phyloP scores from a whole-genome alignment of 2,113 vertebrate species.

The Solenodon paradoxus region DNA sequence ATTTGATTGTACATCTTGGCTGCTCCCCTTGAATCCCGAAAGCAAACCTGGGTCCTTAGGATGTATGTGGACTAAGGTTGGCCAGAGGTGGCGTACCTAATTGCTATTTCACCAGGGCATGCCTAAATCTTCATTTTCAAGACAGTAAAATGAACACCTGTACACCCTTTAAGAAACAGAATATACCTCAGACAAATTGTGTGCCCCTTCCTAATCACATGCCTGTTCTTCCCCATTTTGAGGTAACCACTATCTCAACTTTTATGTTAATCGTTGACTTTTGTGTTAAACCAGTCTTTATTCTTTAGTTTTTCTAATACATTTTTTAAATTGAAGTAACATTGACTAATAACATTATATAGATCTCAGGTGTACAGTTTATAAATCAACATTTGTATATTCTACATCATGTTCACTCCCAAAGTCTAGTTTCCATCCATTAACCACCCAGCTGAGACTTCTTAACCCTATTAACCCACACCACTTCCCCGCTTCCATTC shows the following conservation, averaged over 20 bases:
- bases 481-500: not conserved
- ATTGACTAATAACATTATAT: not conserved
- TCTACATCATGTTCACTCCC: not conserved
- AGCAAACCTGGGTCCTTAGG: too few species aligned
- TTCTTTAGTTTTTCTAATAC: too few species aligned
- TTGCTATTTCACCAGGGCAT: too few species aligned
- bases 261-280: not conserved
- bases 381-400: not conserved
- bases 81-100: too few species aligned
- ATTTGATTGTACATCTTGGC: too few species aligned
- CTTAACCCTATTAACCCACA: not conserved
- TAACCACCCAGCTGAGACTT: not conserved
- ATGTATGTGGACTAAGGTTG: too few species aligned
- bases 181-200: not conserved
- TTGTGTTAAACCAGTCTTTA: not conserved
- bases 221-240: not conserved
- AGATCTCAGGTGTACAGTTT: not conserved
- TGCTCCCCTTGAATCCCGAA: too few species aligned
- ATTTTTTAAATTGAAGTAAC: not conserved
- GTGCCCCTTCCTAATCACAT: not conserved
- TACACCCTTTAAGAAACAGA: not conserved
- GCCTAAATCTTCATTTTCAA: not conserved
- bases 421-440: not conserved
- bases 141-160: not conserved
- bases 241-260: not conserved